Evolutionary conservation across 2,888 invertebrate species (phyloP).

Genomic region (Drosophila rubida): DNA sequence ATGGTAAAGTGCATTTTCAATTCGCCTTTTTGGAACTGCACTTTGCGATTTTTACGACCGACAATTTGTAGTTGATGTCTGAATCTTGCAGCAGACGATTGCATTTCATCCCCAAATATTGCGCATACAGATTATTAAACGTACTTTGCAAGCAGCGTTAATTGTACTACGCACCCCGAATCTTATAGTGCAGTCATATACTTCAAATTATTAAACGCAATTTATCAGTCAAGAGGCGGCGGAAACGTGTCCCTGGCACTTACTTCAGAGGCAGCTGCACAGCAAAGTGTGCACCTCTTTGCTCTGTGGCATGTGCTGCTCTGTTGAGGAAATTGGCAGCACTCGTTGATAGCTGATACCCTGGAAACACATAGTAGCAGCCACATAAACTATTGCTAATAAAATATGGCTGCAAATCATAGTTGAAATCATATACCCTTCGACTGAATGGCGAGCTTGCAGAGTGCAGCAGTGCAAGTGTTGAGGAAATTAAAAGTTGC

Average conservation of each 20-base stretch:
- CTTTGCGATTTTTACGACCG: slow-evolving; percentile 20
- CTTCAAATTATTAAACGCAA: slow-evolving; percentile 48
- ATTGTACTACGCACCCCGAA: neutral
- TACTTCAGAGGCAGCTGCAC: slow-evolving; percentile 33
- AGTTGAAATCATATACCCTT: neutral
- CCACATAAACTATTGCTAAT: neutral
- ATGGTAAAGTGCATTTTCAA: slow-evolving; percentile 38
- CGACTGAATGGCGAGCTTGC: neutral
- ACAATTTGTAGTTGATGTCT: slow-evolving; percentile 36
- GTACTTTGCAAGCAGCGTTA: neutral
- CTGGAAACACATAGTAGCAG: neutral
- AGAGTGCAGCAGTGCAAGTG: slow-evolving; percentile 24
- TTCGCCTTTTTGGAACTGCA: slow-evolving; percentile 21
- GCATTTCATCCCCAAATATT: slow-evolving; percentile 1
- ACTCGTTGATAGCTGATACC: slow-evolving; percentile 13
- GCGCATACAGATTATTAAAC: neutral
- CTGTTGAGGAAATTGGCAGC: slow-evolving; percentile 62
- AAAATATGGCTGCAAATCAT: neutral
- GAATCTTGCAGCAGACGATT: neutral
- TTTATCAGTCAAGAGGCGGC: slow-evolving; percentile 57
- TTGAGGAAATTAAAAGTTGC: slow-evolving; percentile 69
- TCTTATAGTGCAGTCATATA: neutral
- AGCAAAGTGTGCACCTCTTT: slow-evolving; percentile 4
- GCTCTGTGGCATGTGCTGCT: slow-evolving; percentile 43
- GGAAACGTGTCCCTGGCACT: slow-evolving; percentile 58